Percentiles rank a stretch among this genome's conserved stretches.
These are phyloP conservation scores for Perodicticus potto DNA, from an alignment of 2,797 vertebrate genomes.

Conservation along the genomic window DNA sequence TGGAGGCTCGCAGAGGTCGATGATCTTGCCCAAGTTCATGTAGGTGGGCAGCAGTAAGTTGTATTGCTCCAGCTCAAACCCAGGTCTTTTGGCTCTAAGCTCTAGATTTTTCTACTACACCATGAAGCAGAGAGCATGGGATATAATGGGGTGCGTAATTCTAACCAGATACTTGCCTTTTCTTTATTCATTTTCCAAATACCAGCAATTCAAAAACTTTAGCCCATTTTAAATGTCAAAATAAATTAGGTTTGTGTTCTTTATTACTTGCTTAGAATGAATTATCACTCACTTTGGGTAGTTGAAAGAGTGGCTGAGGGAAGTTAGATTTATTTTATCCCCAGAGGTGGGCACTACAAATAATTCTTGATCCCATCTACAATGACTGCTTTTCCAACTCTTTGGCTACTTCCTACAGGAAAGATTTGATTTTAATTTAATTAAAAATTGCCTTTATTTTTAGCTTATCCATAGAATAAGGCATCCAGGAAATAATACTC, in stretches of 20 bases:
- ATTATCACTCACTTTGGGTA: slow-evolving; percentile 39
- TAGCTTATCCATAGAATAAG: not conserved
- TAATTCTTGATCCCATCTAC: not conserved
- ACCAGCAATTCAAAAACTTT: slow-evolving; percentile 19
- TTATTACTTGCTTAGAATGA: slow-evolving; percentile 33
- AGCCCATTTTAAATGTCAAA: slow-evolving; percentile 39
- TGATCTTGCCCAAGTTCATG: not conserved
- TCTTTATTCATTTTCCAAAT: slow-evolving; percentile 34
- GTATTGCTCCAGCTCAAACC: not conserved
- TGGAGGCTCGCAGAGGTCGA: not conserved
- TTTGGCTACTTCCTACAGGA: not conserved
- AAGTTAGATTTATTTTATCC: slow-evolving; percentile 57
- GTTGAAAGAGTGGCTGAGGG: slow-evolving; percentile 1
- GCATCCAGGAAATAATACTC: not conserved
- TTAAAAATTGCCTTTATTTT: slow-evolving; percentile 18
- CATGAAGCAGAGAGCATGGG: not conserved
- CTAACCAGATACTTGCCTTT: not conserved
- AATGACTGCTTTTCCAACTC: not conserved
- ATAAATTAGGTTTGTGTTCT: slow-evolving; percentile 58
- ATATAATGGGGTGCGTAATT: not conserved
- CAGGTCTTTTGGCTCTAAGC: not conserved
- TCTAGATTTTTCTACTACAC: not conserved
- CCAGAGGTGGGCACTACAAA: not conserved
- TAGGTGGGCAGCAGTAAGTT: not conserved
- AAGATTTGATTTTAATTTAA: slow-evolving; percentile 22